phyloP scores from a whole-genome alignment of 1,140 invertebrate species.

The Magallana gigas region DNA sequence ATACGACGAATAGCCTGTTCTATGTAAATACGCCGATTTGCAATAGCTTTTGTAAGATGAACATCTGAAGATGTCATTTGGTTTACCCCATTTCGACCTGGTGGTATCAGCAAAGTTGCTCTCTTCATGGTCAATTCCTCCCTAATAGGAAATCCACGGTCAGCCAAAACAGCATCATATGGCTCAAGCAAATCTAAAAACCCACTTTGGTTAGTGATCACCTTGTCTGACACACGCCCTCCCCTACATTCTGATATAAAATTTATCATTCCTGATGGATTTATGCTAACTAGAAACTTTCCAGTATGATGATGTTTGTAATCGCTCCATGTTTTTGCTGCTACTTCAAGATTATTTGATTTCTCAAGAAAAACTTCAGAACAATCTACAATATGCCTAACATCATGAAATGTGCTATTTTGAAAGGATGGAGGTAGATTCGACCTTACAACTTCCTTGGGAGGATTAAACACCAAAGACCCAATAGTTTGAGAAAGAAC shows the following conservation, averaged over 20 bases:
- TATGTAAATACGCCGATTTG: too few species aligned
- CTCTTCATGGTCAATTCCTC: slow-evolving; percentile 26
- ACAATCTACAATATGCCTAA: slow-evolving; percentile 48
- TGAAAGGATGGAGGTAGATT: slow-evolving; percentile 46
- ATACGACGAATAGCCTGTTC: too few species aligned
- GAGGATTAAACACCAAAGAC: slow-evolving; percentile 43
- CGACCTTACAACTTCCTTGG: slow-evolving; percentile 39
- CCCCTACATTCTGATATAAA: slow-evolving; percentile 77
- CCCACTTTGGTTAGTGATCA: slow-evolving; percentile 74
- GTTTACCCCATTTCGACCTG: slow-evolving; percentile 3
- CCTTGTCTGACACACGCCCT: slow-evolving; percentile 74
- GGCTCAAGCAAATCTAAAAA: slow-evolving; percentile 76
- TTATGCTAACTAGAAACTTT: slow-evolving; percentile 73
- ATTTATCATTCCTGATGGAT: slow-evolving; percentile 76
- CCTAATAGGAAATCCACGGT: slow-evolving; percentile 76
- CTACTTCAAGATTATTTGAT: slow-evolving; percentile 23
- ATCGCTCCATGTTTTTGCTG: background rate
- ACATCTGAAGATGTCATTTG: too few species aligned
- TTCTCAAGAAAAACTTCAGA: slow-evolving; percentile 42
- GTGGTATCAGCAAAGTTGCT: slow-evolving; percentile 37
- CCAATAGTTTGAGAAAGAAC: background rate
- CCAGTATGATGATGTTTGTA: slow-evolving; percentile 47
- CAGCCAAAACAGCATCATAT: slow-evolving; percentile 77
- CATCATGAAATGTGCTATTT: slow-evolving; percentile 9
- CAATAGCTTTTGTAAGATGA: too few species aligned